Conservation (phyloP, 2,797 vertebrate genomes). For the Lepus oiostolus region DNA sequence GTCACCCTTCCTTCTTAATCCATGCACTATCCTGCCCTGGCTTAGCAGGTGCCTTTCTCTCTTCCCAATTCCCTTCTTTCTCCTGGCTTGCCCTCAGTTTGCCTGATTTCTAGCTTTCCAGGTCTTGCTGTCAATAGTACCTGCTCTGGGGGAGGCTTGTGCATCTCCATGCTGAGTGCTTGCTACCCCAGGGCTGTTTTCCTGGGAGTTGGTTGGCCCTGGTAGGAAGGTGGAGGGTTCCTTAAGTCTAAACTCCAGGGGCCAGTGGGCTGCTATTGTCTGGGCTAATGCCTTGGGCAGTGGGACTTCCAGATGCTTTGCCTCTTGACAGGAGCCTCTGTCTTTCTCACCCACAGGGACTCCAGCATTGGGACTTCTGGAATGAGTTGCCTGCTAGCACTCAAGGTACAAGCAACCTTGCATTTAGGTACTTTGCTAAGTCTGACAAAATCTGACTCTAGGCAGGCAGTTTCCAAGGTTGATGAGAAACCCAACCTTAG, state of each 20-base stretch:
- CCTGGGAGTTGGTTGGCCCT: neutral
- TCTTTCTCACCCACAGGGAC: neutral
- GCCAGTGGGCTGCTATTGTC: neutral
- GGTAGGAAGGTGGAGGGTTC: neutral
- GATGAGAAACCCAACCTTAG: neutral
- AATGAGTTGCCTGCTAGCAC: neutral
- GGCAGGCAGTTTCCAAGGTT: neutral
- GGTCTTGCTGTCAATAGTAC: neutral
- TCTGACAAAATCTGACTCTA: neutral
- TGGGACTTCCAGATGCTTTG: neutral
- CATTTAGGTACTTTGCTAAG: neutral
- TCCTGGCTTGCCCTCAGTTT: neutral
- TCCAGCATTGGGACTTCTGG: neutral
- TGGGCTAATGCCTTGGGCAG: neutral
- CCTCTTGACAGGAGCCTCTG: neutral
- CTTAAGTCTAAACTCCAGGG: neutral
- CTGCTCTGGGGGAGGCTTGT: neutral
- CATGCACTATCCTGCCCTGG: neutral
- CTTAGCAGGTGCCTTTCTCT: fast-evolving
- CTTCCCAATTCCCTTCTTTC: neutral
- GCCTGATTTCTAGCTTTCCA: neutral
- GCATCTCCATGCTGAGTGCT: neutral
- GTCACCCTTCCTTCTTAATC: neutral
- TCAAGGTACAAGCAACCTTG: neutral
- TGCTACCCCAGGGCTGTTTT: neutral